These are phyloP conservation scores for Hyles lineata DNA, from an alignment of 2,888 invertebrate species.

Conservation along the genomic window DNA sequence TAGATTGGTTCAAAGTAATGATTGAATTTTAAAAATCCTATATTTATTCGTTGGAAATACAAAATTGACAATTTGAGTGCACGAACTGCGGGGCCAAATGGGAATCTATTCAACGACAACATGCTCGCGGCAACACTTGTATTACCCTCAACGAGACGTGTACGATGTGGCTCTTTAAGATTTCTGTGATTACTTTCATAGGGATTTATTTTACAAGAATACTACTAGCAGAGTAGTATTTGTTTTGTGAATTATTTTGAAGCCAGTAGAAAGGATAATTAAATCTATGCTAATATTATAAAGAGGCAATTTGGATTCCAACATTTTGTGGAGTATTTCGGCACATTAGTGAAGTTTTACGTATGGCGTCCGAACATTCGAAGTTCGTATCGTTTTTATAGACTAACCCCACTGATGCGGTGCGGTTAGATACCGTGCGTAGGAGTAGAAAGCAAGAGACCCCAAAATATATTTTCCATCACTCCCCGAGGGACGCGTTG, in stretches of 20 bases:
- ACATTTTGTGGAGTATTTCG: too few relatives aligned
- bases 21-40: conserved; percentile 30
- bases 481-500: too few relatives aligned
- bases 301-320: too few relatives aligned
- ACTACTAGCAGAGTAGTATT: not conserved
- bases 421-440: too few relatives aligned
- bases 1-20: conserved; percentile 30
- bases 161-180: not conserved
- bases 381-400: too few relatives aligned
- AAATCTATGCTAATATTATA: too few relatives aligned
- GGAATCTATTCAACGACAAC: not conserved
- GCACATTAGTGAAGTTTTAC: too few relatives aligned
- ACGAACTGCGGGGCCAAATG: not conserved
- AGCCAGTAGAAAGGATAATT: too few relatives aligned
- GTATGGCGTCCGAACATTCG: too few relatives aligned
- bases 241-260: not conserved
- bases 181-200: not conserved
- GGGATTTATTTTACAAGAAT: not conserved
- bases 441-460: too few relatives aligned
- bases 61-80: conserved; percentile 6
- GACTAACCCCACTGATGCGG: too few relatives aligned
- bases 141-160: not conserved
- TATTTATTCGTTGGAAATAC: conserved; percentile 15
- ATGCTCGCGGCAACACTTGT: not conserved
- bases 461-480: too few relatives aligned